Conservation (phyloP, 2,888 invertebrate species). For the Clivina fossor region DNA sequence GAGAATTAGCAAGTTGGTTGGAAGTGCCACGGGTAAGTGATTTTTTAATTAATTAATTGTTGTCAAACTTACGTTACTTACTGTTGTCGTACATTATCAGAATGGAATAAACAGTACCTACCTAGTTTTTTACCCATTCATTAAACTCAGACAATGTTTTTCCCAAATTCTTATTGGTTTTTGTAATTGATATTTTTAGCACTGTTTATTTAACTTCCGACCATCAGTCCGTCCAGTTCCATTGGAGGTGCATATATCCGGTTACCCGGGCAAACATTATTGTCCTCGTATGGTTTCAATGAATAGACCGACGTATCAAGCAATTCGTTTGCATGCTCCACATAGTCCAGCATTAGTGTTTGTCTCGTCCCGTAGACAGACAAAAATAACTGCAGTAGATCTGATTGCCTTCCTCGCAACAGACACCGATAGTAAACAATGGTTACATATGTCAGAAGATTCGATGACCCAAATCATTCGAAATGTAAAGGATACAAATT, state of each 20-base stretch:
- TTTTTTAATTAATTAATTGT: no score
- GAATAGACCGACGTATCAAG: conserved; percentile 98
- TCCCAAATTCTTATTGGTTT: no score
- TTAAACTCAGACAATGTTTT: no score
- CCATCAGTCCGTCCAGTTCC: conserved; percentile 98
- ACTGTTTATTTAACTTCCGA: conserved; percentile 96
- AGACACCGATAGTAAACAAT: conserved; percentile 92
- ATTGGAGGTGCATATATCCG: conserved; percentile 80
- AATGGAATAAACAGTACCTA: no score
- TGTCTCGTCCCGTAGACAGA: conserved; percentile 95
- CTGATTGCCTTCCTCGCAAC: conserved; percentile 87
- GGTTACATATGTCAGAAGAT: conserved; percentile 83
- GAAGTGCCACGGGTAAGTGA: no score
- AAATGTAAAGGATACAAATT: conserved; percentile 78
- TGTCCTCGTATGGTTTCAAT: conserved; percentile 99
- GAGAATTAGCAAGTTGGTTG: conserved; percentile 95
- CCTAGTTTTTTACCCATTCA: no score
- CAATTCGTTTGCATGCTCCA: conserved; percentile 91
- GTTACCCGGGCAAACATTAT: conserved; percentile 97
- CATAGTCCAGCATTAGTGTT: conserved; percentile 89
- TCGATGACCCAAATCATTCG: conserved; percentile 80
- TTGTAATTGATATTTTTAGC: no score
- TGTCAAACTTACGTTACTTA: no score
- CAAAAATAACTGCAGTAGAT: conserved; percentile 93
- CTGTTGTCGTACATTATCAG: no score